Base-by-base conservation (phyloP, 2,888 invertebrate species). In the Lissonota sp. region DNA sequence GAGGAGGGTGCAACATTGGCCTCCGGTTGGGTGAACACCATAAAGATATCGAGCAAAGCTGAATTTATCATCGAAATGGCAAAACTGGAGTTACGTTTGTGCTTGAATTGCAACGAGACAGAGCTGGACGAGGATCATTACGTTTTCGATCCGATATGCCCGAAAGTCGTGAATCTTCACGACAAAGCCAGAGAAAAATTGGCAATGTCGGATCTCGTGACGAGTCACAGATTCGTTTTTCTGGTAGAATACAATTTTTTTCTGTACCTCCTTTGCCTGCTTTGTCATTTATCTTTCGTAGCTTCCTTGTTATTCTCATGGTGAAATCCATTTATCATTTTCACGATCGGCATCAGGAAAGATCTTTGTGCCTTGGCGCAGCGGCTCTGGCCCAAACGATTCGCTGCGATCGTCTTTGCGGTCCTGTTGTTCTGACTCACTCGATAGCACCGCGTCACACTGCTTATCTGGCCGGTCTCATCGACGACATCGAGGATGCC, bases 1-100 rank as follows among this genome's bases (percentile, higher is more conserved):
- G 86, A 89, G 8, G 84, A 89, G 85, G 92, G 93, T 84, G 91
- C 94, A 40, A 62, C 69, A 0, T 93, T 94, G 0, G 95, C 96
- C 1, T 96, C 96, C 0, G 97, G 97, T 83, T 97, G 97, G 97
- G 95, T 97, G 8, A 97, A 97, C 92, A 95, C 95, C 0, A 95
- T 95, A 84, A 95, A 95, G 91, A 93, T 96, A 4, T 92, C 93
- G 46, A 94, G 93, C 87, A 94, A 94, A 55, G 92, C 93, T 1
- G 89, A 93, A 53, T 92, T 95, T 12, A 81, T 93, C 92, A 72
- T 91, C 90, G 90, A 92, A 87, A 85, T 92, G 94, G 69, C 93
- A 90, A 83, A 93, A 90, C 70, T 92, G 91, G 87, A 94, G 90
- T 51, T 95, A 90, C 84, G 91, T 90, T 10, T 94, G 90, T 87